phyloP scores from a whole-genome alignment of 2,888 invertebrate genomes.

The Octodonta nipae region DNA sequence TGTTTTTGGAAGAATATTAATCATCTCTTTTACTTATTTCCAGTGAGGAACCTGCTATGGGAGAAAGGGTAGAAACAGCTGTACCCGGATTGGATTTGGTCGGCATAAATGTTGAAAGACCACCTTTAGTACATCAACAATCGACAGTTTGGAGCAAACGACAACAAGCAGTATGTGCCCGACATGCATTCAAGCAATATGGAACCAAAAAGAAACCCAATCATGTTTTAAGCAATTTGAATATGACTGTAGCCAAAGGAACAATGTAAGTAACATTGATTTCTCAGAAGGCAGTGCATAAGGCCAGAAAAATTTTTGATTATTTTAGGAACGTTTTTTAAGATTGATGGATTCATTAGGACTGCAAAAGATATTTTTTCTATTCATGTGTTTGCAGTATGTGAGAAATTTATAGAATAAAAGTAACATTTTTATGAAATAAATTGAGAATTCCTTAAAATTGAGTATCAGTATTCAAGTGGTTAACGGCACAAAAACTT shows the following conservation, averaged over 20 bases:
- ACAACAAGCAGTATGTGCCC: conserved; percentile 75
- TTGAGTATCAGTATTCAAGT: too few species aligned
- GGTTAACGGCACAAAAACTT: too few species aligned
- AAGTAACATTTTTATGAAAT: too few species aligned
- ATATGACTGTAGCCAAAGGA: conserved; percentile 88
- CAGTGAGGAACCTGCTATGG: conserved; percentile 36
- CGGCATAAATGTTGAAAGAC: conserved; percentile 31
- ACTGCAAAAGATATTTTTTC: too few species aligned
- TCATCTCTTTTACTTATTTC: too few species aligned
- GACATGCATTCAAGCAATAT: conserved; percentile 80
- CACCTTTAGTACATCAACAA: conserved; percentile 33
- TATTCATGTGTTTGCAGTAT: too few species aligned
- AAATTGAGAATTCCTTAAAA: too few species aligned
- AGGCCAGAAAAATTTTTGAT: too few species aligned
- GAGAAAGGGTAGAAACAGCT: conserved; percentile 31
- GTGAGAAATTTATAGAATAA: too few species aligned
- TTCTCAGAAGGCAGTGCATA: background rate
- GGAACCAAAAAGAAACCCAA: conserved; percentile 77
- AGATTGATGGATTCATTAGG: too few species aligned
- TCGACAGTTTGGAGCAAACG: conserved; percentile 50
- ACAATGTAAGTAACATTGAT: conserved; percentile 65
- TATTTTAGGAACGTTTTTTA: too few species aligned
- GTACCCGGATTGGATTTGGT: conserved; percentile 33
- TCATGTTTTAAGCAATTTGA: conserved; percentile 75
- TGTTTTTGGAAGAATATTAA: too few species aligned